Conservation (phyloP, 2,797 vertebrate species). For the Saxicola maurus region DNA sequence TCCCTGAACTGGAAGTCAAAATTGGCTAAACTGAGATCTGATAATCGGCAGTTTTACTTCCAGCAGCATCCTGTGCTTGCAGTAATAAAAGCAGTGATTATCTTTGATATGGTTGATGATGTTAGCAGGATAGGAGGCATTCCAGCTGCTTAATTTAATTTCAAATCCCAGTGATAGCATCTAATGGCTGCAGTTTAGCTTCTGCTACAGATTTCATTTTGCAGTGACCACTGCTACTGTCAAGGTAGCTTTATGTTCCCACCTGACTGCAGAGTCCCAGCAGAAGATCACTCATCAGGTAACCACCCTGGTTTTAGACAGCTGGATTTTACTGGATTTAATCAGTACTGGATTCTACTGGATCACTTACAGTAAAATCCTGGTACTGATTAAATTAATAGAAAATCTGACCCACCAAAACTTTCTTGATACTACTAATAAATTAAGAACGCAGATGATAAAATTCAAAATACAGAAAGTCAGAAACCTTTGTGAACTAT, state of each 20-base stretch:
- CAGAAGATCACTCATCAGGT: not conserved
- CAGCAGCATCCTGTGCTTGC: constrained; percentile 19
- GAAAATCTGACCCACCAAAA: not conserved
- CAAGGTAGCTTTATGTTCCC: constrained; percentile 10
- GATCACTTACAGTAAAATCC: not conserved
- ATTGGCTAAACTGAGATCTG: constrained; percentile 63
- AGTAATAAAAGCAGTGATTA: constrained; percentile 55
- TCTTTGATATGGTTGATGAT: constrained; percentile 54
- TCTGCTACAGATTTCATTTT: constrained; percentile 27
- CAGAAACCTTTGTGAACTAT: not conserved
- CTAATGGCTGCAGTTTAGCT: constrained; percentile 19
- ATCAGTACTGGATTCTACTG: not conserved
- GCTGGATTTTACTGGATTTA: not conserved
- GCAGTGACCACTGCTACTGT: constrained; percentile 15
- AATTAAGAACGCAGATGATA: not conserved
- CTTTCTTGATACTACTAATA: not conserved
- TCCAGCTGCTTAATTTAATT: constrained; percentile 66
- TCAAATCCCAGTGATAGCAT: constrained; percentile 36
- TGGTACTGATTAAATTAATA: not conserved
- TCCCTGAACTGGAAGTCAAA: constrained; percentile 59
- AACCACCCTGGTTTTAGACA: not conserved
- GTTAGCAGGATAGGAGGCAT: constrained; percentile 37
- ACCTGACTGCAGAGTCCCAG: not conserved
- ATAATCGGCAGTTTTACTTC: constrained; percentile 60
- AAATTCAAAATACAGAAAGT: not conserved